phyloP scores from a whole-genome alignment of 2,888 invertebrate species.

The Papilio protenor region DNA sequence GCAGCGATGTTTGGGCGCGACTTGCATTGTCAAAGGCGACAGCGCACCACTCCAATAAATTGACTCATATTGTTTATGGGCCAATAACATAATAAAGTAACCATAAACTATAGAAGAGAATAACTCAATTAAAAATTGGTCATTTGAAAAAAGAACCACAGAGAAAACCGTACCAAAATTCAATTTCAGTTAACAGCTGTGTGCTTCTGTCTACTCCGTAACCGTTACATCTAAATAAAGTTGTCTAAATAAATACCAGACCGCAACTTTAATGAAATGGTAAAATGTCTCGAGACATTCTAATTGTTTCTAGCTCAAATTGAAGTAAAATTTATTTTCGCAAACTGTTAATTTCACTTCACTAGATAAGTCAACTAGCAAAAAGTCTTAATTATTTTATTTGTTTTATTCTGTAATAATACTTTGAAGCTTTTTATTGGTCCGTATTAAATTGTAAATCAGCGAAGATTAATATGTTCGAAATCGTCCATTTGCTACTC shows the following conservation, averaged over 20 bases:
- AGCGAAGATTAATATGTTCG: background rate
- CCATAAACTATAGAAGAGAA: background rate
- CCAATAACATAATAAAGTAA: background rate
- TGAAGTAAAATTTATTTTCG: background rate
- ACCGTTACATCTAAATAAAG: background rate
- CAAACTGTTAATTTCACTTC: background rate
- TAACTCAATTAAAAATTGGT: background rate
- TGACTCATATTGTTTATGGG: background rate
- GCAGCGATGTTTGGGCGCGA: conserved; percentile 29
- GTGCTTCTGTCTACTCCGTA: background rate
- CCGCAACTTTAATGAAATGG: background rate
- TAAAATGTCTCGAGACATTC: background rate
- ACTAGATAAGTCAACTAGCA: background rate
- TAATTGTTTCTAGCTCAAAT: background rate
- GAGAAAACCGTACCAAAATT: background rate
- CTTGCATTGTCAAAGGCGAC: conserved; percentile 25
- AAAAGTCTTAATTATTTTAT: background rate
- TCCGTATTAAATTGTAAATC: background rate
- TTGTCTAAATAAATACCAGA: background rate
- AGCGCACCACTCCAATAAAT: conserved; percentile 6
- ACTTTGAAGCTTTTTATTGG: background rate
- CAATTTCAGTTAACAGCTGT: background rate
- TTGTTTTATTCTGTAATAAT: background rate
- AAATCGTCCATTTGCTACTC: conserved; percentile 5
- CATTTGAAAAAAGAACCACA: background rate